Evolutionary conservation across 2,797 vertebrate genomes (phyloP).

Genomic region (Xenops minutus): DNA sequence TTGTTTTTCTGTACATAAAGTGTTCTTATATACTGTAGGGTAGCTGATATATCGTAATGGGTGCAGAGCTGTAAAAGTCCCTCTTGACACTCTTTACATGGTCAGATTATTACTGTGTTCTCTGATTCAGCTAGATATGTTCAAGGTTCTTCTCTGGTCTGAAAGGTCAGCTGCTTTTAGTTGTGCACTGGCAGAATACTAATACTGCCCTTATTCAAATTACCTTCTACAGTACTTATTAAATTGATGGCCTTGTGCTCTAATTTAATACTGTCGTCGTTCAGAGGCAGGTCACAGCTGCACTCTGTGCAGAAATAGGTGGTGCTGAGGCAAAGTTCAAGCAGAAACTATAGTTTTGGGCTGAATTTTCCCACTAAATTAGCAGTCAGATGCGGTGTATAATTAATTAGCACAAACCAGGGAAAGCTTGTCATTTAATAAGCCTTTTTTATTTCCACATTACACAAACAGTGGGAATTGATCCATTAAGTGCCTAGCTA

Average conservation of each 20-base stretch:
- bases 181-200: conserved; percentile 94
- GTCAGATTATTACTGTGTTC: conserved; percentile 90
- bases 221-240: conserved; percentile 95
- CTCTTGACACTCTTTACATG: conserved; percentile 89
- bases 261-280: conserved; percentile 94
- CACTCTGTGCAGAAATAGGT: conserved; percentile 88
- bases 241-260: conserved; percentile 96
- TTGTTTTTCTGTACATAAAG: conserved; percentile 69
- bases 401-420: conserved; percentile 93
- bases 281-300: conserved; percentile 86
- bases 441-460: conserved; percentile 87
- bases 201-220: conserved; percentile 99
- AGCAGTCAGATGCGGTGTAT: conserved; percentile 87
- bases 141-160: conserved; percentile 96
- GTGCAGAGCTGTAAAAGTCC: conserved; percentile 76
- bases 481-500: conserved; percentile 89
- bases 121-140: conserved; percentile 92
- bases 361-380: conserved; percentile 87
- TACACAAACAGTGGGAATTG: conserved; percentile 91
- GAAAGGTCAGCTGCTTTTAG: conserved; percentile 99
- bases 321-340: conserved; percentile 91
- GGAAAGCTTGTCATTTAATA: conserved; percentile 97
- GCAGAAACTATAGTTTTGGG: conserved; percentile 84
- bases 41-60: conserved; percentile 80
- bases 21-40: conserved; percentile 65